Evolutionary conservation across 1,140 invertebrate genomes (phyloP).

Genomic region (Ptiloglossa arizonensis): DNA sequence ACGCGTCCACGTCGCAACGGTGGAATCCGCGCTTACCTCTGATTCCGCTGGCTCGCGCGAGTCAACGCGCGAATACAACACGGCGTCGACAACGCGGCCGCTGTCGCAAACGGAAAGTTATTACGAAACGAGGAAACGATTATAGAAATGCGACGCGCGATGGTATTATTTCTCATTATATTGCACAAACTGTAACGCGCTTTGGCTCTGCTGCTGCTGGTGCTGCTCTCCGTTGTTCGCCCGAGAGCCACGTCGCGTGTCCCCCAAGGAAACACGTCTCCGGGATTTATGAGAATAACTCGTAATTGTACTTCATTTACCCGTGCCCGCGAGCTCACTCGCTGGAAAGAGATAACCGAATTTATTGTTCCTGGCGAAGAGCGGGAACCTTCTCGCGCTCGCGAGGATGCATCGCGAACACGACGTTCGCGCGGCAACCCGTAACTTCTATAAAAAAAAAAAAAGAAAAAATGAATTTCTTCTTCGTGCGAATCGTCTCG

Average conservation of each 20-base stretch:
- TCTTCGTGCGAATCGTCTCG: too few species aligned
- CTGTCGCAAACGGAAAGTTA: slow-evolving; percentile 48
- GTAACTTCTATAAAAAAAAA: too few species aligned
- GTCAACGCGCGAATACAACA: slow-evolving; percentile 10
- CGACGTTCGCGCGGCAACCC: too few species aligned
- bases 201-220: too few species aligned
- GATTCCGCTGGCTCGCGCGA: background rate
- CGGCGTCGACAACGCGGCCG: background rate
- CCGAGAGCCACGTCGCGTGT: background rate
- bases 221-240: background rate
- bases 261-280: slow-evolving; percentile 28
- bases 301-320: slow-evolving; percentile 55
- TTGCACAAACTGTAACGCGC: slow-evolving; percentile 60
- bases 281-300: slow-evolving; percentile 19
- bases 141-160: slow-evolving; percentile 62
- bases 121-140: slow-evolving; percentile 73
- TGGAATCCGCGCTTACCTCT: too few species aligned
- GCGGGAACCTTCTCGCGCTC: too few species aligned
- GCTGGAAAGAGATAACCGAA: slow-evolving; percentile 21
- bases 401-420: too few species aligned
- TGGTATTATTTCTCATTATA: slow-evolving; percentile 58
- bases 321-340: background rate
- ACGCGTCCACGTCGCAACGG: too few species aligned
- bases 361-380: slow-evolving; percentile 5
- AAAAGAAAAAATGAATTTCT: too few species aligned